Percentiles rank a stretch among this genome's conserved stretches.
These are phyloP conservation scores for Clostera curtula DNA, from an alignment of 2,888 invertebrate species.

Conservation along the genomic window DNA sequence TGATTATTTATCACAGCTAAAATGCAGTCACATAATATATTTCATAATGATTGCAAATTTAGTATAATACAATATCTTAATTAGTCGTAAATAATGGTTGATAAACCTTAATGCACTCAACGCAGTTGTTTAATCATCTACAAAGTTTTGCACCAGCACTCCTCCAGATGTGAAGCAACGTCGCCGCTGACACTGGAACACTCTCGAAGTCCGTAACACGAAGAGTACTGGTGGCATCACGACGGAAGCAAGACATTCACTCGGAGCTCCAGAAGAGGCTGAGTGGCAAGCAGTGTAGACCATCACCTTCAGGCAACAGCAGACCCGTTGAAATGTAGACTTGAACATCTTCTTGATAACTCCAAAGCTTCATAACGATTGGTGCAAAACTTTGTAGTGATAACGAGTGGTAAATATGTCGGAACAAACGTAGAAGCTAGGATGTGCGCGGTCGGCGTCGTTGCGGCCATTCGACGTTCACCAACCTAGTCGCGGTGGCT, in stretches of 20 bases:
- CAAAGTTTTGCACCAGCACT: slow-evolving; percentile 74
- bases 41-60: not conserved
- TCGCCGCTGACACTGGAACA: slow-evolving; percentile 3
- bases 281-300: no score
- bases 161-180: slow-evolving; percentile 21
- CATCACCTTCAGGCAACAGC: slow-evolving; percentile 2
- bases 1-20: no score
- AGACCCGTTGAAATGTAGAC: no score
- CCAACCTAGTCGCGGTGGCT: slow-evolving; percentile 69
- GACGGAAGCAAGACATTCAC: no score
- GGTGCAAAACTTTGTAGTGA: slow-evolving; percentile 75
- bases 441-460: slow-evolving; percentile 55
- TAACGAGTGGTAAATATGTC: slow-evolving; percentile 40
- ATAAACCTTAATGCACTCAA: slow-evolving; percentile 11
- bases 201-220: no score
- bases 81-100: slow-evolving; percentile 5
- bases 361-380: slow-evolving; percentile 11
- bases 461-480: slow-evolving; percentile 61
- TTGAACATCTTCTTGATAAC: no score
- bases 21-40: slow-evolving; percentile 8
- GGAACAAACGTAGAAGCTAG: slow-evolving; percentile 49
- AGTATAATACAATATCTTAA: no score
- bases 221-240: no score
- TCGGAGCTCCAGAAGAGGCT: no score
- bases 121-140: slow-evolving; percentile 43